Evolutionary conservation across 2,888 invertebrate genomes (phyloP).

Genomic region (Poecilobothrus nobilitatus): DNA sequence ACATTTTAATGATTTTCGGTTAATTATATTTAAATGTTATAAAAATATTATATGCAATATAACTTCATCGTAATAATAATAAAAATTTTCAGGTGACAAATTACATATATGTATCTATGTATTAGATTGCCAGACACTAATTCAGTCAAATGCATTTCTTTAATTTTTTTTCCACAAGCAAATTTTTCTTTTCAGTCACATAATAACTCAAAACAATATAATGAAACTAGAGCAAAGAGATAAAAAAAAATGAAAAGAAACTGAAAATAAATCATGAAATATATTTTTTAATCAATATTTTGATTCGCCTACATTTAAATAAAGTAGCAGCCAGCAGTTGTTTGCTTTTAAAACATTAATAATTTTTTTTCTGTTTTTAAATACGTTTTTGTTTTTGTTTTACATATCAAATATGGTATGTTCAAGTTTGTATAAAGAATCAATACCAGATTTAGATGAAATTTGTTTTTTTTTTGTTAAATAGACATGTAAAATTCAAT

Average conservation of each 20-base stretch:
- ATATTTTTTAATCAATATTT: background rate
- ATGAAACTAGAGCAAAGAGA: background rate
- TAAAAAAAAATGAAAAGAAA: background rate
- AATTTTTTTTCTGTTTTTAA: too few relatives aligned
- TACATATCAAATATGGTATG: slow-evolving; percentile 1
- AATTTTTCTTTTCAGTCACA: background rate
- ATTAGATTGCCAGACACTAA: too few relatives aligned
- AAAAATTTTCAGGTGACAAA: too few relatives aligned
- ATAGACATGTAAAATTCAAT: background rate
- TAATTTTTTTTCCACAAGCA: background rate
- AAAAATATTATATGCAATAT: too few relatives aligned
- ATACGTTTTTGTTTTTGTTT: background rate
- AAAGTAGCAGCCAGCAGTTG: background rate
- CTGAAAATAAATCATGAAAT: background rate
- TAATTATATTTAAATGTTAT: too few relatives aligned
- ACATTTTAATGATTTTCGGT: too few relatives aligned
- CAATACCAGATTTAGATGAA: background rate
- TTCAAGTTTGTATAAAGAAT: background rate
- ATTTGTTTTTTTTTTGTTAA: background rate
- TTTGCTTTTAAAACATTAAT: background rate
- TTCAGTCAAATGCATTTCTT: too few relatives aligned
- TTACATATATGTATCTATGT: too few relatives aligned
- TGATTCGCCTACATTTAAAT: slow-evolving; percentile 2
- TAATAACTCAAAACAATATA: background rate
- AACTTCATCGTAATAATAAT: too few relatives aligned